A percentile compares a stretch with the other conserved stretches of the same genome.
Conservation (phyloP, 2,888 invertebrate species). For the Pantelozetes paolii region DNA sequence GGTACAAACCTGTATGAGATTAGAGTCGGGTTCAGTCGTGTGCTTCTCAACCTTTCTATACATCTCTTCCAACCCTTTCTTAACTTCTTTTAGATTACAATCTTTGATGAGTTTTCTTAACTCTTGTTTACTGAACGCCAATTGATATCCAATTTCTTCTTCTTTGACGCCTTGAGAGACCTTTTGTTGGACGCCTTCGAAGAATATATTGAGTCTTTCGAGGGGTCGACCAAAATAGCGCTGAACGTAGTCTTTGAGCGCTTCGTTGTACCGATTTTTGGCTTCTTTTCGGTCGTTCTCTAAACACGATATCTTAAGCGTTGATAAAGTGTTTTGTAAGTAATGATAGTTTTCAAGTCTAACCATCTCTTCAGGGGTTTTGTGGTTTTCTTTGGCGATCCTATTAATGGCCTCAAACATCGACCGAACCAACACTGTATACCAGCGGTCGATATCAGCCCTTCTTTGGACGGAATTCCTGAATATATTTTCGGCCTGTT, state of each 20-base stretch:
- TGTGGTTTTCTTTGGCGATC: constrained; percentile 76
- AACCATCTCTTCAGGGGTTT: constrained; percentile 86
- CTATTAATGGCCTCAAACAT: constrained; percentile 76
- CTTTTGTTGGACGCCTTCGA: constrained; percentile 90
- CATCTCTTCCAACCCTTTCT: constrained; percentile 83
- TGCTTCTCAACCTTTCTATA: constrained; percentile 93
- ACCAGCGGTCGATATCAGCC: constrained; percentile 88
- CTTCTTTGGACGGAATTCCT: constrained; percentile 71
- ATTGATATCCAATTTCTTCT: constrained; percentile 95
- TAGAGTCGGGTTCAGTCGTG: constrained; percentile 81
- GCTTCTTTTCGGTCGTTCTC: constrained; percentile 84
- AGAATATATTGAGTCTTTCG: constrained; percentile 89
- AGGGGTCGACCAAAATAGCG: constrained; percentile 89
- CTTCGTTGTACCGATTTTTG: constrained; percentile 81
- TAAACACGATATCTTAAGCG: constrained; percentile 81
- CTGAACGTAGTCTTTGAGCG: constrained; percentile 83
- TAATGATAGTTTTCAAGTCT: constrained; percentile 96
- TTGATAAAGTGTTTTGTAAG: constrained; percentile 76
- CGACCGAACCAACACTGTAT: constrained; percentile 69
- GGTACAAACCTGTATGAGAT: constrained; percentile 66
- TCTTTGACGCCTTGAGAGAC: constrained; percentile 91
- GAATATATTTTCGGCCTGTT: constrained; percentile 80
- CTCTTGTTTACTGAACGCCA: constrained; percentile 95
- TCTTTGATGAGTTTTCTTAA: constrained; percentile 86
- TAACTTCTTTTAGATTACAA: constrained; percentile 82